A percentile compares a stretch with the other conserved stretches of the same genome.
phyloP scores from a whole-genome alignment of 37 sponge, comb jelly and placozoan species.

The Halichondria panicea region DNA sequence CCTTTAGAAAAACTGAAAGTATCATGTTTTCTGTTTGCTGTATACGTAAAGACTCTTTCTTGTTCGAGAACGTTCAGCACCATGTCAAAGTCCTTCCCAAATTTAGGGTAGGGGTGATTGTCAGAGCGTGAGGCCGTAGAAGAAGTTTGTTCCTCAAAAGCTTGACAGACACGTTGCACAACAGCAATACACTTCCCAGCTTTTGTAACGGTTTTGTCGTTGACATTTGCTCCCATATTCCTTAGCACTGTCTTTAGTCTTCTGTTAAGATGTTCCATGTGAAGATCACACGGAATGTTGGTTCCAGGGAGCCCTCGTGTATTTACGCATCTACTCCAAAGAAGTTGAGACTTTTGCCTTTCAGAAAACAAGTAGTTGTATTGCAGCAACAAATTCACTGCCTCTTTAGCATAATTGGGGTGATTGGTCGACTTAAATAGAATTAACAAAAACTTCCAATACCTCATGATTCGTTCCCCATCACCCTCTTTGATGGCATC shows the following conservation, averaged over 20 bases:
- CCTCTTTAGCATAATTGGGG: constrained; percentile 42
- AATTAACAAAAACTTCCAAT: constrained; percentile 36
- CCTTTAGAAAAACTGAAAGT: constrained; percentile 10
- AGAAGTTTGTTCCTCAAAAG: constrained; percentile 10
- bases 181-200: constrained; percentile 15
- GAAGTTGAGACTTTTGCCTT: constrained; percentile 26
- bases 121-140: constrained; percentile 1
- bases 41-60: constrained; percentile 7
- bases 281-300: constrained; percentile 31
- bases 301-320: constrained; percentile 6
- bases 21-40: not conserved
- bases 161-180: constrained; percentile 12
- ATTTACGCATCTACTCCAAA: constrained; percentile 17
- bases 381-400: constrained; percentile 22
- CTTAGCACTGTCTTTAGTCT: constrained; percentile 11
- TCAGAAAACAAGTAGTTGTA: constrained; percentile 38
- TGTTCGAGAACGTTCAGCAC: not conserved
- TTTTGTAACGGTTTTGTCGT: constrained; percentile 1
- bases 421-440: constrained; percentile 22
- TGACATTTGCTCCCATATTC: constrained; percentile 21
- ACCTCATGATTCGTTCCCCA: constrained; percentile 30
- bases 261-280: constrained; percentile 26
- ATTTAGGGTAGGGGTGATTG: not conserved
- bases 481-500: constrained; percentile 49
- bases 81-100: constrained; percentile 12